Percentiles rank a stretch among this genome's conserved stretches.
Evolutionary conservation across 2,888 invertebrate genomes (phyloP).

Genomic region (Monopis laevigella): DNA sequence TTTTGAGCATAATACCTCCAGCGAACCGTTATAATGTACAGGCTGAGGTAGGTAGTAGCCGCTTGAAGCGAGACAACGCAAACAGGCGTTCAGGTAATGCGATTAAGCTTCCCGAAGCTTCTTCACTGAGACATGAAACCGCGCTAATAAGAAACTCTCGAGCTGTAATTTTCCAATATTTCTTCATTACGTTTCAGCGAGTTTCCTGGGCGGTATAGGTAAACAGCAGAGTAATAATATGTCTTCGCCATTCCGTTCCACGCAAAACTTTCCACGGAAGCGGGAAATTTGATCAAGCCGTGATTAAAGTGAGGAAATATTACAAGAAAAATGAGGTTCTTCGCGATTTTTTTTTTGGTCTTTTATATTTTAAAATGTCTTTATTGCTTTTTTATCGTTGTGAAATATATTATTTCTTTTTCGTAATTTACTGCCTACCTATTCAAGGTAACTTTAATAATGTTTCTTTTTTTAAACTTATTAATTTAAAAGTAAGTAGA

Average conservation of each 20-base stretch:
- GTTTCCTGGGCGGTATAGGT: slow-evolving; percentile 11
- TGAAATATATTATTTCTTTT: too few relatives aligned
- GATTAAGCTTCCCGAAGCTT: slow-evolving; percentile 15
- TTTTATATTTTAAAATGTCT: slow-evolving; percentile 5
- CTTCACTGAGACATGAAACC: slow-evolving; percentile 14
- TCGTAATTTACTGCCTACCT: too few relatives aligned
- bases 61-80: slow-evolving; percentile 14
- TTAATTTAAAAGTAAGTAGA: too few relatives aligned
- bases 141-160: slow-evolving; percentile 16
- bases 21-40: too few relatives aligned
- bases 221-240: slow-evolving; percentile 12
- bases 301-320: slow-evolving; percentile 33
- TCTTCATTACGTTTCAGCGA: slow-evolving; percentile 14
- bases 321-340: slow-evolving; percentile 10
- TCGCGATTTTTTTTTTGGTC: slow-evolving; percentile 6
- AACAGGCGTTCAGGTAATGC: slow-evolving; percentile 19
- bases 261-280: slow-evolving; percentile 11
- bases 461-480: too few relatives aligned
- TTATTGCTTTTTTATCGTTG: too few relatives aligned
- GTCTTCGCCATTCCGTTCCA: slow-evolving; percentile 11
- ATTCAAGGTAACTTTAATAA: too few relatives aligned
- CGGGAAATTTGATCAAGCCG: slow-evolving; percentile 40
- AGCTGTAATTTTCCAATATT: slow-evolving; percentile 17
- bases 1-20: too few relatives aligned
- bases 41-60: neutral